Evolutionary conservation across 2,113 vertebrate species (phyloP).

Genomic region (Tychaedon coryphoeus): DNA sequence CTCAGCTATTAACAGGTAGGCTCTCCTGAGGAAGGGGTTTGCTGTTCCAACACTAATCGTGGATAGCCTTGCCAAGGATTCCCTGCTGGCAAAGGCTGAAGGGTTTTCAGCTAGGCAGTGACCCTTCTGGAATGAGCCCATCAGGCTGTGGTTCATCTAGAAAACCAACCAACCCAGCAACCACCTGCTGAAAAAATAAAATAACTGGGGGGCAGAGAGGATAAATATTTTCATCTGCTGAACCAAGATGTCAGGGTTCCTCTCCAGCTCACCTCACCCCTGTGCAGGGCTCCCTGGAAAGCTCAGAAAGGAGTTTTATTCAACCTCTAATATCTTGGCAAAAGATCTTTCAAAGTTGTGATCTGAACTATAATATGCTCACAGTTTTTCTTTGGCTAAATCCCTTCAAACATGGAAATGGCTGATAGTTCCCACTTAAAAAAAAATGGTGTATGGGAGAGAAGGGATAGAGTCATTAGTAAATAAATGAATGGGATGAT

Average conservation of each 20-base stretch:
- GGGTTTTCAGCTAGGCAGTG: neutral
- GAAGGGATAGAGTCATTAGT: conserved; percentile 11
- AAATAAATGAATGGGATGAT: conserved; percentile 54
- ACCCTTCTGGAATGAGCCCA: neutral
- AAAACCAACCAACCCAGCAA: neutral
- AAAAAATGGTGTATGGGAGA: neutral
- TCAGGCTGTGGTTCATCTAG: neutral
- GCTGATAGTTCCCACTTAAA: neutral
- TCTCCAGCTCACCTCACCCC: neutral
- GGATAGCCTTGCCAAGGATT: neutral
- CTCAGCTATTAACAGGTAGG: neutral
- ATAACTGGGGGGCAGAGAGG: no score
- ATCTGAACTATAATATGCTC: neutral
- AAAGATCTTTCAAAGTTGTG: conserved; percentile 20
- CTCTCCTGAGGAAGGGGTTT: neutral
- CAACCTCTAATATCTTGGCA: neutral
- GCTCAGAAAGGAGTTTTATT: neutral
- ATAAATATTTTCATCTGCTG: neutral
- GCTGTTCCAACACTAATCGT: neutral
- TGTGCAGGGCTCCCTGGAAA: neutral
- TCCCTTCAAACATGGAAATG: neutral
- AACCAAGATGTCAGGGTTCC: neutral
- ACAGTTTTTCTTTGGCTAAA: neutral
- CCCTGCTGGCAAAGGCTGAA: neutral
- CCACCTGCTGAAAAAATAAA: neutral